A percentile compares a stretch with the other conserved stretches of the same genome.
Evolutionary conservation across 2,797 vertebrate species (phyloP).

Genomic region (Lophura swinhoii): DNA sequence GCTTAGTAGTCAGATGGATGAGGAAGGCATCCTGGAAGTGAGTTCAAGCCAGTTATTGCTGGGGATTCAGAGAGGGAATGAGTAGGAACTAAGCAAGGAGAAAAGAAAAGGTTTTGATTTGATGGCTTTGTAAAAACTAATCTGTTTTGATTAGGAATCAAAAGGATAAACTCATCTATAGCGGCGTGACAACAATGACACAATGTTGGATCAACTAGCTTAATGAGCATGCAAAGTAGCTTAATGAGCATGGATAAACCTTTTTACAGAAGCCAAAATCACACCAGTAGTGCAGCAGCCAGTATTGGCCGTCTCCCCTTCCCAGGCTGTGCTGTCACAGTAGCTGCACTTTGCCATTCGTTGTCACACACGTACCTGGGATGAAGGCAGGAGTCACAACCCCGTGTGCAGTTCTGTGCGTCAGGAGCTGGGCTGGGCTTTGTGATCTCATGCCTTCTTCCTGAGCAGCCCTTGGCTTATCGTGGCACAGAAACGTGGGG

Average conservation of each 20-base stretch:
- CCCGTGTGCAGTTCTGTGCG: fast-evolving
- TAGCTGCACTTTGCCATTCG: not conserved
- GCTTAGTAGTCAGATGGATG: not conserved
- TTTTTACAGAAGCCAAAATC: not conserved
- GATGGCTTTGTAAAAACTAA: not conserved
- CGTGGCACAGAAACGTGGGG: fast-evolving
- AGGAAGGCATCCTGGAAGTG: not conserved
- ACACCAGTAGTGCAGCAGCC: not conserved
- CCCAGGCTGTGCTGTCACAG: not conserved
- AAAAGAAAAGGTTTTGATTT: not conserved
- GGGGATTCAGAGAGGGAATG: not conserved
- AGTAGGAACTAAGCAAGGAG: not conserved
- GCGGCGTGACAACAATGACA: not conserved
- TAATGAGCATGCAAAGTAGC: not conserved
- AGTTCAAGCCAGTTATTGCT: not conserved
- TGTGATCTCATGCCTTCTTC: not conserved
- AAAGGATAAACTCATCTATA: not conserved
- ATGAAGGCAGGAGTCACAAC: not conserved
- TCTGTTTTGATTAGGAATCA: not conserved
- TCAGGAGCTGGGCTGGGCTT: not conserved
- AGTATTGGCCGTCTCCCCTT: fast-evolving
- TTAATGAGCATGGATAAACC: not conserved
- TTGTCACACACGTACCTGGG: not conserved
- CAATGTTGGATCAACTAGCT: not conserved
- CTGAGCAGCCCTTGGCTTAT: not conserved